Base-by-base conservation (phyloP, 2,797 vertebrate species). In the Anas bahamensis region DNA sequence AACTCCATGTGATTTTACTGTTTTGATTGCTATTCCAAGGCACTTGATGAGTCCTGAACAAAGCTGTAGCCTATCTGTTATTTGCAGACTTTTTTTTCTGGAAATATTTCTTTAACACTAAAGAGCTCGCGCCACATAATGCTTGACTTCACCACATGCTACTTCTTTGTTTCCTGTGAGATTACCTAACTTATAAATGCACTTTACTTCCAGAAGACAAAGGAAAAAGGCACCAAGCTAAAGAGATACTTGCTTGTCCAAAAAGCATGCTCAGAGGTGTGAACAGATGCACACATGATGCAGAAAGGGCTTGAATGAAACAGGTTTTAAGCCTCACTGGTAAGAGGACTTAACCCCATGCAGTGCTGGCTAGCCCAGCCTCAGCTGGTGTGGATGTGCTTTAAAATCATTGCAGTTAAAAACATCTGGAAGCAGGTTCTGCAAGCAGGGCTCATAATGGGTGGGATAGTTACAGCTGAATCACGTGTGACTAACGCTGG, bases 381-480 rank as follows among this genome's bases (percentile, higher is more conserved):
- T 56, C 4, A 2, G 55, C 39, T 48, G 61, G 68, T 13, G 37
- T 3, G 17, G n/a, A 59, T 61, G 50, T 1, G 1, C 72, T 85
- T 74, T 69, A 44, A 94, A 68, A 86, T 3, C 74, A 64, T 60
- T 95, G 89, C 88, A 95, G 96, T 88, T 96, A 83, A 88, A 91
- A 85, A 23, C 95, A 96, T 97, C 95, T 97, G 97, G 95, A 96
- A 94, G 57, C 17, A 93, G 64, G 95, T 95, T 66, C 24, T 46
- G 82, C 60, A 89, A 95, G 48, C 9, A 44, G 71, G 90, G 91
- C 81, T 92, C 93, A 31, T 41, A 33, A 68, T 64, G 87, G 77
- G 83, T 68, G 73, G 95, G 92, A 90, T n/a, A 19, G 10, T 31
- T 78, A 82, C 61, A 86, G 85, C 90, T 97, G 93, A 96, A 76